Percentiles rank a stretch among this genome's conserved stretches.
Evolutionary conservation across 2,888 invertebrate genomes (phyloP).

Genomic region (Vanessa cardui): DNA sequence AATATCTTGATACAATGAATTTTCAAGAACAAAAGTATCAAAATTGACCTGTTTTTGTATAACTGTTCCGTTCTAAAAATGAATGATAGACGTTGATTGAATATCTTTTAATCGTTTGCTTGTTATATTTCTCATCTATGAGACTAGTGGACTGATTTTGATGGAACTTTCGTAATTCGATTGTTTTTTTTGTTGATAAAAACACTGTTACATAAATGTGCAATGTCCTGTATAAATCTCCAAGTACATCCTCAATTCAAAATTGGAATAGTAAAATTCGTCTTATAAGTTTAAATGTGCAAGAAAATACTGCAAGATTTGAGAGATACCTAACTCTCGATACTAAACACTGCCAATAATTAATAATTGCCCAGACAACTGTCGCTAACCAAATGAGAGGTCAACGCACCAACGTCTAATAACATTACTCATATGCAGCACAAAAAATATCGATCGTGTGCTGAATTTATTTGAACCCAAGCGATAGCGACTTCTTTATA

Average conservation of each 20-base stretch:
- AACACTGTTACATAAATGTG: too few relatives aligned
- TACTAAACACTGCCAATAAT: neutral
- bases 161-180: too few relatives aligned
- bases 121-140: neutral
- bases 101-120: neutral
- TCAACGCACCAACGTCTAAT: slow-evolving; percentile 26
- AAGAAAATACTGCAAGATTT: neutral
- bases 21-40: neutral
- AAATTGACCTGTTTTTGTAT: neutral
- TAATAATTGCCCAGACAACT: slow-evolving; percentile 1
- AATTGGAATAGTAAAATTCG: too few relatives aligned
- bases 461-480: neutral
- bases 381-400: slow-evolving; percentile 14
- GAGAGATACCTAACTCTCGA: neutral
- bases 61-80: neutral
- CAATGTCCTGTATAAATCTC: too few relatives aligned
- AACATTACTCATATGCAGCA: slow-evolving; percentile 37
- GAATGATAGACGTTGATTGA: neutral
- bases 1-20: neutral
- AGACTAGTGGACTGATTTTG: too few relatives aligned
- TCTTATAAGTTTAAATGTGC: neutral
- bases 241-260: too few relatives aligned
- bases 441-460: slow-evolving; percentile 30
- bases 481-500: too few relatives aligned
- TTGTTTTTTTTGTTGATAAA: too few relatives aligned